Conservation (phyloP, 2,797 vertebrate genomes). For the Alcedo quadribrachys region DNA sequence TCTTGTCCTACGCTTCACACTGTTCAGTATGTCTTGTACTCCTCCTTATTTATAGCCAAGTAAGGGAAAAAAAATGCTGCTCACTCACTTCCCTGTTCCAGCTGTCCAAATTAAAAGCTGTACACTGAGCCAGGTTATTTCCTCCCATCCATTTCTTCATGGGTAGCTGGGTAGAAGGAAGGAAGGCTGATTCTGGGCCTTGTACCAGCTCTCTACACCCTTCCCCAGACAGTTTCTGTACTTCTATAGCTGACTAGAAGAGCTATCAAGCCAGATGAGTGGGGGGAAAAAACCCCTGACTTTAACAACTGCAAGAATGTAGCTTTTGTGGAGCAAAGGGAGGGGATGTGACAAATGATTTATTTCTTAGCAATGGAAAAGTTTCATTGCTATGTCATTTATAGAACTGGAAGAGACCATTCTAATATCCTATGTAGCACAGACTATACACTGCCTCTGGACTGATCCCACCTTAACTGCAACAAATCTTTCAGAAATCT, state of each 20-base stretch:
- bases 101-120: not conserved
- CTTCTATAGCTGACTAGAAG: not conserved
- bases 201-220: not conserved
- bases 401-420: not conserved
- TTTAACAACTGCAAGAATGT: not conserved
- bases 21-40: not conserved
- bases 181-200: not conserved
- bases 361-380: not conserved
- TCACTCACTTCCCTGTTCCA: not conserved
- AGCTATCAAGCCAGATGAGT: not conserved
- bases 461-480: not conserved
- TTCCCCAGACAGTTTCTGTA: not conserved
- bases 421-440: not conserved
- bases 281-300: not conserved
- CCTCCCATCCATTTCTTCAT: not conserved
- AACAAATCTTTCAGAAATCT: conserved; percentile 16
- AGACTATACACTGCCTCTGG: not conserved
- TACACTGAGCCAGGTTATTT: not conserved
- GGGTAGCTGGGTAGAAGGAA: not conserved
- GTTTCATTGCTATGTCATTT: not conserved
- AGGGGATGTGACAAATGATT: not conserved
- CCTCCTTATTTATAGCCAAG: conserved; percentile 13
- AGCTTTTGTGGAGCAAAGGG: not conserved
- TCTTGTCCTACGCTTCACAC: conserved; percentile 32
- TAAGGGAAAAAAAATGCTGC: not conserved